Conservation (phyloP, 2,113 vertebrate species). For the Semnornis frantzii region DNA sequence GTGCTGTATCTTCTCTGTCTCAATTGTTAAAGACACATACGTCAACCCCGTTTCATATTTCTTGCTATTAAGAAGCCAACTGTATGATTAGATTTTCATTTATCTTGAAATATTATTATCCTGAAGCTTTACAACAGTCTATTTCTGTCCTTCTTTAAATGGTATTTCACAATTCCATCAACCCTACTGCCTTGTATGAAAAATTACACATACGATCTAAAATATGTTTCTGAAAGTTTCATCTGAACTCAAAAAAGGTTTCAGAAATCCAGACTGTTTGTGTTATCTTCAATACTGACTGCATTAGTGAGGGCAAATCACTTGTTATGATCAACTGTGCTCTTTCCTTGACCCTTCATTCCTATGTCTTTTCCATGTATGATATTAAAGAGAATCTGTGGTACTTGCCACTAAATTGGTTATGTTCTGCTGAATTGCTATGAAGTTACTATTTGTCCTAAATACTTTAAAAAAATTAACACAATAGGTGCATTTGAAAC, state of each 20-base stretch:
- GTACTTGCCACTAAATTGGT: not conserved
- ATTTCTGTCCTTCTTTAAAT: not conserved
- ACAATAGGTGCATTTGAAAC: not conserved
- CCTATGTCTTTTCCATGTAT: not conserved
- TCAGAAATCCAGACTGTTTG: not conserved
- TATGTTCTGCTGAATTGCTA: not conserved
- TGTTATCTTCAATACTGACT: not conserved
- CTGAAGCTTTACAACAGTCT: not conserved
- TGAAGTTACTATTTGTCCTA: not conserved
- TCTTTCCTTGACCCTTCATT: not conserved
- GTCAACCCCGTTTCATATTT: not conserved
- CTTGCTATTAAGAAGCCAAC: not conserved
- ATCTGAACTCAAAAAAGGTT: not conserved
- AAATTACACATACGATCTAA: not conserved
- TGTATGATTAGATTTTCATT: not conserved
- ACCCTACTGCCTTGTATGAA: not conserved
- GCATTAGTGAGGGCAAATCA: not conserved
- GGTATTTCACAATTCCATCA: not conserved
- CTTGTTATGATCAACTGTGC: not conserved
- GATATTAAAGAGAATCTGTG: not conserved
- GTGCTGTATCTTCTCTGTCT: not conserved
- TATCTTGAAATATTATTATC: slow-evolving; percentile 9
- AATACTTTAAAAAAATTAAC: not conserved
- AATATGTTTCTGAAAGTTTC: not conserved
- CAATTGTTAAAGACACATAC: not conserved